A percentile compares a stretch with the other conserved stretches of the same genome.
These are phyloP conservation scores for Leptinotarsa peninsularis DNA, from an alignment of 2,888 invertebrate genomes.

Conservation along the genomic window DNA sequence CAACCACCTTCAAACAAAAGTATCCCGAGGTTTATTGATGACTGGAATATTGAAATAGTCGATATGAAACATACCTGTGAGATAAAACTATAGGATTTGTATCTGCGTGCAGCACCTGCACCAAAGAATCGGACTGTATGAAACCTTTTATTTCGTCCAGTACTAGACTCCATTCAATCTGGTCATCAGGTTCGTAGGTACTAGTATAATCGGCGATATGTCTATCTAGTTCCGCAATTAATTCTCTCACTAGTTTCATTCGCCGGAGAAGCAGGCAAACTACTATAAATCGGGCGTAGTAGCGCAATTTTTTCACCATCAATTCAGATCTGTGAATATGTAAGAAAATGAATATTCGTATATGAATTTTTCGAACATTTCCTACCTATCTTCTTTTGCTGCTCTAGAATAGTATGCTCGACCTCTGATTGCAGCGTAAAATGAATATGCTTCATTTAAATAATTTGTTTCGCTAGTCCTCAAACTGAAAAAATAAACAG, in stretches of 20 bases:
- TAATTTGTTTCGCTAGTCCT: constrained; percentile 97
- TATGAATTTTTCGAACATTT: no score
- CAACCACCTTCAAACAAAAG: no score
- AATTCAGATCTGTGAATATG: constrained; percentile 76
- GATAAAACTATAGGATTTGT: constrained; percentile 87
- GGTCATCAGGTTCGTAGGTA: constrained; percentile 97
- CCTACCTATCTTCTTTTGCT: constrained; percentile 87
- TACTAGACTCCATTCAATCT: constrained; percentile 94
- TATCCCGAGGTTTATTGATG: no score
- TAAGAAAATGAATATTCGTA: constrained; percentile 18
- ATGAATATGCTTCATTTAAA: constrained; percentile 94
- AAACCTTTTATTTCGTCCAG: constrained; percentile 95
- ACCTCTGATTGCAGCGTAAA: constrained; percentile 94
- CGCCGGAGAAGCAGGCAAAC: constrained; percentile 94
- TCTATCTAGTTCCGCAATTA: constrained; percentile 91
- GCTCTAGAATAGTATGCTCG: constrained; percentile 95
- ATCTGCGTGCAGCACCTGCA: constrained; percentile 89
- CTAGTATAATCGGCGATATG: constrained; percentile 96
- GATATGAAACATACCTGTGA: constrained; percentile 75
- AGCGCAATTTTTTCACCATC: constrained; percentile 95
- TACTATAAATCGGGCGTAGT: constrained; percentile 96
- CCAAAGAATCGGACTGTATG: constrained; percentile 90
- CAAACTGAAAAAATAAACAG: constrained; percentile 72
- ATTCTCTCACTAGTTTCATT: constrained; percentile 91
- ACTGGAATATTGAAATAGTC: no score